Evolutionary conservation across 2,113 vertebrate species (phyloP), one percentile per base, ranked within the genome.

Genomic region (Antennarius striatus): DNA sequence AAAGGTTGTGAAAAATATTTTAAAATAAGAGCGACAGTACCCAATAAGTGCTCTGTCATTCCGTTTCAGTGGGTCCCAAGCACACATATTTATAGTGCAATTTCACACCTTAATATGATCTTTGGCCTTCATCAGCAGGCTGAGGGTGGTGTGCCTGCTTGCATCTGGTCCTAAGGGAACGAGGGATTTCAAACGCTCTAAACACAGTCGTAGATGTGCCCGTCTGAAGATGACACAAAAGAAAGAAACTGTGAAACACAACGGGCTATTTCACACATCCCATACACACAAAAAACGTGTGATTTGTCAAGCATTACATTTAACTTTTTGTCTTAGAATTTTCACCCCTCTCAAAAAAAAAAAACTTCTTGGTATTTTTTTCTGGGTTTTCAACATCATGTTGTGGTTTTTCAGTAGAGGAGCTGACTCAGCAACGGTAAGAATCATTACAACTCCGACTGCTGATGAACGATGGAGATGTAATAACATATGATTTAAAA

Each of bases 151-250:
- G 89, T 98, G 97, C 63, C 93, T 90, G 86, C 92, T 94, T 22
- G 94, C 93, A 10, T 95, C 94, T 0, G 94, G 93, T 65, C 96
- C 96, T 53, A 96, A 86, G 0, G 96, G 97, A 60, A 99, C 96
- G 6, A 97, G 83, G 11, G 94, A 95, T 81, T 98, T 98, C 86
- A 99, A 91, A 84, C 94, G 95, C 87, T 98, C 97, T 85, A 99
- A 88, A 80, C 97, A 98, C 80, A 96, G 80, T 67, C 97, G 92
- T 68, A 99, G 92, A 77, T 99, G 93, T 72, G 96, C 96, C 45
- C 97, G 94, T 78, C 97, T 99, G 73, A 12, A 72, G 40, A 53
- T 49, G 8, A n/a, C 60, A 22, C 43, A 4, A 59, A 11, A 60
- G 15, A 51, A 9, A 39, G 40, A 49, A 15, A 71, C 62, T 32